A percentile compares a stretch with the other conserved stretches of the same genome.
These are phyloP conservation scores for Lasioglossum oenotherae DNA, from an alignment of 2,888 invertebrate genomes.

Conservation along the genomic window DNA sequence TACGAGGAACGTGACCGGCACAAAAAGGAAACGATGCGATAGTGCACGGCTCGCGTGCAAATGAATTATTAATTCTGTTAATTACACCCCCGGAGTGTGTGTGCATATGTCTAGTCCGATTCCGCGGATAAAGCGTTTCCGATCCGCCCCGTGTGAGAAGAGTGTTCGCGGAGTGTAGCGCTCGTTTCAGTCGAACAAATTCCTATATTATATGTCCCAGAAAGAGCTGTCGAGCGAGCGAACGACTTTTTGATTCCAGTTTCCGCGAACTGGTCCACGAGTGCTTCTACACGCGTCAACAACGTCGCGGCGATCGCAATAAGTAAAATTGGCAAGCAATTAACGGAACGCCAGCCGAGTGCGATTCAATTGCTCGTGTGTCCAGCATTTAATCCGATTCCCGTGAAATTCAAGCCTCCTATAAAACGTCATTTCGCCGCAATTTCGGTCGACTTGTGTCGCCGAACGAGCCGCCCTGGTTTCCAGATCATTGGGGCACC, in stretches of 20 bases:
- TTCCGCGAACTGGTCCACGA: neutral
- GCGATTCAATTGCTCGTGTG: neutral
- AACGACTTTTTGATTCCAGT: neutral
- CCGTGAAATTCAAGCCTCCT: neutral
- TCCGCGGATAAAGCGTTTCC: constrained; percentile 7
- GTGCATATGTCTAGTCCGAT: neutral
- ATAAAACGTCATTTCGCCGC: neutral
- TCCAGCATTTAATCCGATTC: neutral
- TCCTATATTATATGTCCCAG: neutral
- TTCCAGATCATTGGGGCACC: neutral
- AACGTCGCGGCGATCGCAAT: neutral
- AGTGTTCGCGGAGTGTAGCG: neutral
- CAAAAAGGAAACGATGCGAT: constrained; percentile 16
- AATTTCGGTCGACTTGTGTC: neutral
- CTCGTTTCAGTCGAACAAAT: neutral
- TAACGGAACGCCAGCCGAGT: neutral
- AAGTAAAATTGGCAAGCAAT: neutral
- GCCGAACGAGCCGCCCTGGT: neutral
- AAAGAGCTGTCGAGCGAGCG: neutral
- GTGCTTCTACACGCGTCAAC: neutral
- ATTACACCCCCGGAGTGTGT: neutral
- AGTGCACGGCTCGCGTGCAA: neutral
- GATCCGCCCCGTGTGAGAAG: neutral
- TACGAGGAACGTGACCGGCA: neutral
- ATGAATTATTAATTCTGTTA: constrained; percentile 34